A percentile compares a stretch with the other conserved stretches of the same genome.
phyloP scores from a whole-genome alignment of 2,888 invertebrate genomes.

The Melanchra persicariae region DNA sequence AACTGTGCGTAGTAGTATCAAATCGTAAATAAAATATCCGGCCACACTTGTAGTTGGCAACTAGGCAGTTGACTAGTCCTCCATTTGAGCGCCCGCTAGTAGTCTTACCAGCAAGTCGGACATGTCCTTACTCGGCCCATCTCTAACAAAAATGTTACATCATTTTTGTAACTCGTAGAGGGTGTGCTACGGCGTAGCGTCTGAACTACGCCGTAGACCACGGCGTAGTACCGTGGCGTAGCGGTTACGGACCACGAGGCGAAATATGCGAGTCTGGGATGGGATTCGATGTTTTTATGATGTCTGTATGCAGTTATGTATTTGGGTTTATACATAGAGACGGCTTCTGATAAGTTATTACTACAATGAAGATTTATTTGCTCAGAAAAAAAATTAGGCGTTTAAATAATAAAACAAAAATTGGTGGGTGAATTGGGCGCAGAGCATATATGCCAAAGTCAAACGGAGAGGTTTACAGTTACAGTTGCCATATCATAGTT shows the following conservation, averaged over 20 bases:
- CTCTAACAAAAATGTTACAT: slow-evolving; percentile 41
- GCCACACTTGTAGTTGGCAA: neutral
- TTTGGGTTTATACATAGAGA: slow-evolving; percentile 8
- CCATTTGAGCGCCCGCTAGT: neutral
- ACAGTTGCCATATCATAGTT: no score
- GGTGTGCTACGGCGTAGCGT: slow-evolving; percentile 47
- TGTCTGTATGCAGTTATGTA: neutral
- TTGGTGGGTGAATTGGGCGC: no score
- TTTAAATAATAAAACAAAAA: neutral
- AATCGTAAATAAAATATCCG: no score
- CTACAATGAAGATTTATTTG: neutral
- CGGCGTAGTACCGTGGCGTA: slow-evolving; percentile 43
- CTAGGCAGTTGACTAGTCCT: neutral
- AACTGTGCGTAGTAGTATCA: no score
- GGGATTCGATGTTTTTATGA: slow-evolving; percentile 13
- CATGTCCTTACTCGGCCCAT: neutral
- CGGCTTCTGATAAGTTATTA: no score
- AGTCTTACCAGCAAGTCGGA: neutral
- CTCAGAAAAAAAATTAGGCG: neutral
- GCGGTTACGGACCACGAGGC: slow-evolving; percentile 40
- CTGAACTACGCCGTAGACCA: slow-evolving; percentile 50
- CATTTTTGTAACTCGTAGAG: slow-evolving; percentile 38
- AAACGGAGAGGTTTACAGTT: no score
- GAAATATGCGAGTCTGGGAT: slow-evolving; percentile 8
- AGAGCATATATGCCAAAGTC: no score